Base-by-base conservation (phyloP, 2,797 vertebrate species). In the Enteromius argenteus region DNA sequence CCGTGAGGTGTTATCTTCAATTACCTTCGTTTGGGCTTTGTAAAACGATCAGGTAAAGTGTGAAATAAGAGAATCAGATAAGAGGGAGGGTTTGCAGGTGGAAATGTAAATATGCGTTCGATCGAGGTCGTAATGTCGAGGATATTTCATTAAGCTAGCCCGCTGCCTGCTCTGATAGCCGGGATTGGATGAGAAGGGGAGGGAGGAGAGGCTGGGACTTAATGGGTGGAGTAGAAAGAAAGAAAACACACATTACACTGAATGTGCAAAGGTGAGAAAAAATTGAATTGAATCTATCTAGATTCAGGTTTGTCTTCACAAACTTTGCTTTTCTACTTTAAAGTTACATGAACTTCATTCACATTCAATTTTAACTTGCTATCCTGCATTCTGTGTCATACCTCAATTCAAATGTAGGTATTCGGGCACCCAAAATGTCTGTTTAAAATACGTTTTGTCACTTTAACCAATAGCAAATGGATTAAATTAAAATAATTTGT, bases 21-120 rank as follows among this genome's bases (percentile, higher is more conserved):
- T 89, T 89, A 90, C 77, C 84, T 86, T 84, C 85, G 81, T 75
- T 72, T 46, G 15, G 81, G 51, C 77, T 86, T 84, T 78, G 76
- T 82, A 84, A 87, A 87, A 67, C 39, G 58, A 72, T 64, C 81
- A 86, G 66, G 86, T 80, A 83, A 83, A 79, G 76, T 80, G 78
- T 80, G 82, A 84, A 84, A 90, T 84, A 84, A 80, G 83, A 78
- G 27, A 53, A 39, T 13, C 42, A 51, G 84, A 87, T 85, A 64
- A 69, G 32, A 39, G 42, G 83, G 37, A 80, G 76, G 73, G 49
- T 71, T 77, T 60, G 68, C 42, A 68, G 62, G 85, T 56, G 32
- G 72, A 84, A 74, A 85, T 80, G 81, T 85, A 86, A 82, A 89
- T 85, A 89, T 79, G 80, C 21, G 32, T 87, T 86, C 72, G 32